Evolutionary conservation across 2,888 invertebrate genomes (phyloP), one percentile per base, ranked within the genome.

Genomic region (Furcula furcula): DNA sequence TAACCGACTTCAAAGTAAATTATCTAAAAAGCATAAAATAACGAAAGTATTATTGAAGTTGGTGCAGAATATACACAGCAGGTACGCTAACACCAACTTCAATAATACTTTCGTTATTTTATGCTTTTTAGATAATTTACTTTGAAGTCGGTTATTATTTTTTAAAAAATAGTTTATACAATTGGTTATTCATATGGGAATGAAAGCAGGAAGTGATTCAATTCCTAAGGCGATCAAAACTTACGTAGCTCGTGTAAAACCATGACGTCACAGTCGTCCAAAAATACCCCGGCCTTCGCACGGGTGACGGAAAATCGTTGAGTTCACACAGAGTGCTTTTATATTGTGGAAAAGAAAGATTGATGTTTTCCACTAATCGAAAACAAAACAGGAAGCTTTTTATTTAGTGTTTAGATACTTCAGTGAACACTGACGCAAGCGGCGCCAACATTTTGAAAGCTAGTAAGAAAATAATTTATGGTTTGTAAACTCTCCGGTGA

Each of bases 271-370:
- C 48, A 30, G 40, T 34, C 36, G 37, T 55, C 61, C 71, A 46
- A 71, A 80, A 82, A 83, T 83, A 83, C 38, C 54, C 65, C 67
- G 79, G 70, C 82, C 84, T 82, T 83, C 77, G 75, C 50, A 41
- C 64, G 54, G 68, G 64, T 74, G 74, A 77, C 75, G 75, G 74
- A 69, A 76, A 77, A 71, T 65, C 64, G 71, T 61, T 18, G 13
- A 64, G 65, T 62, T 68, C 68, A 66, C 64, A 63, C 55, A 54
- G 55, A 63, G 55, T 55, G 62, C 56, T 65, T 66, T 63, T 64
- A 65, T 56, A 58, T 63, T 62, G 52, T 53, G 46, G 37, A 50
- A 62, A 60, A 55, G 58, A 68, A 60, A 65, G 63, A 68, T 68
- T 64, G 55, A 68, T 63, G 60, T 56, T 57, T 56, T 59, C 55